Evolutionary conservation across 2,113 vertebrate genomes (phyloP), one percentile per base, ranked within the genome.

Genomic region (Planiliza haematocheilus): DNA sequence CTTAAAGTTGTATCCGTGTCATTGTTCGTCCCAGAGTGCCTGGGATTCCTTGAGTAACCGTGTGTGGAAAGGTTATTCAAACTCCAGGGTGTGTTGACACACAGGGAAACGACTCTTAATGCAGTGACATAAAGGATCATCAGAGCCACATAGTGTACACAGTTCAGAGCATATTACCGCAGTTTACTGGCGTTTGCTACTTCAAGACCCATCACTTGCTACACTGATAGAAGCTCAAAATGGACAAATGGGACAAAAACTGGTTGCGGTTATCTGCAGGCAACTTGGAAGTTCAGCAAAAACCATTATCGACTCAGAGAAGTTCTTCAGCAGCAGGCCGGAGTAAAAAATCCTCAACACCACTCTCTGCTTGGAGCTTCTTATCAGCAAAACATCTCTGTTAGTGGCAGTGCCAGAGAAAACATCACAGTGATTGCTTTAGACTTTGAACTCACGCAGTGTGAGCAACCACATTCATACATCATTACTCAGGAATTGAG

Each of bases 301-400:
- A 14, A 11, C 7, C 60, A 10, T 38, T 30, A 12, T 37, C 7
- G 7, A 49, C 13, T 61, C 24, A 16, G 18, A 74, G 55, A 6
- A 14, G 38, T 39, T 75, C 6, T 52, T 43, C 12, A 70, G 56
- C 50, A 45, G 17, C 39, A 24, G 38, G 53, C 18, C 42, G 4
- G 16, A 50, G 17, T 39, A 12, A 64, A 69, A 38, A 8, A 8
- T 30, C 51, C 14, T 43, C 42, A 34, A 43, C 39, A 10, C 18
- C 7, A 16, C 13, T 4, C 41, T 65, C 51, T 45, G 41, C 38
- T 43, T 8, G 61, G 50, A 52, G 38, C 20, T 56, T 10, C 30
- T 53, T 66, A 76, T 83, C 81, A 62, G 81, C 30, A 20, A 61
- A 82, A 86, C 76, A 86, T 89, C 78, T 80, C 73, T 65, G 68